Conservation (phyloP, 2,888 invertebrate species). For the Habrosyne pyritoides region DNA sequence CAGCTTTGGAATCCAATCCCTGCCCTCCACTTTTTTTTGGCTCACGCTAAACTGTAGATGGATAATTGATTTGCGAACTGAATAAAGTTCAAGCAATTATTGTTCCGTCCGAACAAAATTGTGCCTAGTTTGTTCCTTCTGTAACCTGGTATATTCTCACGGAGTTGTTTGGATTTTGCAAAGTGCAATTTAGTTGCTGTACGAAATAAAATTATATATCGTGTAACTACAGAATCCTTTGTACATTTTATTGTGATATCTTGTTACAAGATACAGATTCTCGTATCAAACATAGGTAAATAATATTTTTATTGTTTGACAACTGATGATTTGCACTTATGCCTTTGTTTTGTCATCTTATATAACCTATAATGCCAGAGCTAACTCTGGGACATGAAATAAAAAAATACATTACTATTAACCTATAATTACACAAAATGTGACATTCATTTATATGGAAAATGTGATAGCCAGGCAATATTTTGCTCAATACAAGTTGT, state of each 20-base stretch:
- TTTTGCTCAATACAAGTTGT: too few species aligned
- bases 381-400: too few species aligned
- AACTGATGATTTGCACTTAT: too few species aligned
- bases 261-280: too few species aligned
- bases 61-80: slow-evolving; percentile 53
- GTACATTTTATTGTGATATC: not conserved
- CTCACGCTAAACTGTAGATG: slow-evolving; percentile 56
- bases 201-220: not conserved
- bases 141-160: not conserved
- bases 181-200: not conserved
- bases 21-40: slow-evolving; percentile 72
- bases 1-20: slow-evolving; percentile 72
- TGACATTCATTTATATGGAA: not conserved
- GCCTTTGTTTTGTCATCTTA: too few species aligned
- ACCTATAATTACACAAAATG: not conserved
- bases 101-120: slow-evolving; percentile 11
- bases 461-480: not conserved
- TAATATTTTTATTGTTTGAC: not conserved
- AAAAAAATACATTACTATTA: not conserved
- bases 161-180: not conserved
- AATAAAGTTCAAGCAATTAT: slow-evolving; percentile 17
- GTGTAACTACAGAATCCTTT: not conserved
- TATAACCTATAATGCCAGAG: too few species aligned
- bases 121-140: not conserved
- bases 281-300: too few species aligned